Conservation (phyloP, 2,888 invertebrate species). For the Lasioglossum marginatum region DNA sequence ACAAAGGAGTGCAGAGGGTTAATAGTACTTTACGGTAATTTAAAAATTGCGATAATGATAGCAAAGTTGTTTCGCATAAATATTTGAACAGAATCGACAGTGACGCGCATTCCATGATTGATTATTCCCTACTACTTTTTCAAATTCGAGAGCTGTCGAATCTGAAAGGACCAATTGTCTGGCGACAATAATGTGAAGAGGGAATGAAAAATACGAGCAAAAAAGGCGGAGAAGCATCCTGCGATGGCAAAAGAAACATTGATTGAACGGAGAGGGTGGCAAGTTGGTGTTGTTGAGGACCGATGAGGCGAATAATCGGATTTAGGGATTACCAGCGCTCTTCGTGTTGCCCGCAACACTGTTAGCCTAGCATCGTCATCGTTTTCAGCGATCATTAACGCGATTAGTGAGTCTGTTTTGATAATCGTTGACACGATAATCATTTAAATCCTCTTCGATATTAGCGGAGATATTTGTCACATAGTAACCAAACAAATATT, state of each 20-base stretch:
- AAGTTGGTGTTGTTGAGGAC: conserved; percentile 65
- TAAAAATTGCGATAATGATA: not conserved
- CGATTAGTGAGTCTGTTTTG: conserved; percentile 61
- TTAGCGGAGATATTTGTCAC: not conserved
- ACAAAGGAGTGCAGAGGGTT: no score
- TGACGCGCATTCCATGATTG: not conserved
- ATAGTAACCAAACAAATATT: no score
- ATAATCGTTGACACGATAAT: conserved; percentile 32
- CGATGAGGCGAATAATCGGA: conserved; percentile 83
- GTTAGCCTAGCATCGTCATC: conserved; percentile 62
- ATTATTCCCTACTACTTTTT: not conserved
- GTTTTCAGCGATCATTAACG: conserved; percentile 67
- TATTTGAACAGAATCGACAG: not conserved
- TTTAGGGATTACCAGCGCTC: conserved; percentile 81
- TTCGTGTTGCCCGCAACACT: conserved; percentile 73
- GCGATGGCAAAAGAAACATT: conserved; percentile 68
- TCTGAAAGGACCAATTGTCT: not conserved
- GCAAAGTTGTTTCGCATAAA: not conserved
- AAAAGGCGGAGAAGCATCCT: conserved; percentile 29
- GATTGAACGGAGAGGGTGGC: conserved; percentile 66
- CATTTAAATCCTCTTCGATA: not conserved
- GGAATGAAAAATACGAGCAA: conserved; percentile 39
- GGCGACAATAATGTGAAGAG: not conserved
- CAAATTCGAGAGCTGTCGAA: not conserved
- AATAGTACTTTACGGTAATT: not conserved